Conservation (phyloP, 2,113 vertebrate genomes). For the Terrapene triunguis region DNA sequence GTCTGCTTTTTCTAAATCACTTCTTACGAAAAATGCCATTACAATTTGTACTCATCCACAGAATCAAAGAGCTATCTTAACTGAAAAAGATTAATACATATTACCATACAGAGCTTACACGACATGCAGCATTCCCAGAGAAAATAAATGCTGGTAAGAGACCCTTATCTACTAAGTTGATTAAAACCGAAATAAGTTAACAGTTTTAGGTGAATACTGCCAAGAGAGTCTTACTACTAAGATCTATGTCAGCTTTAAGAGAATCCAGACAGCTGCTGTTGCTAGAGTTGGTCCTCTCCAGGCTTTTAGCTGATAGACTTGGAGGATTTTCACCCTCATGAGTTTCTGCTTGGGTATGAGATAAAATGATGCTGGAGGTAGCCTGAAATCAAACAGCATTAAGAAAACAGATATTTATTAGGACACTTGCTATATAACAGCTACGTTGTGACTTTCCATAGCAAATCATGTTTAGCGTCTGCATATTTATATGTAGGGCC, state of each 20-base stretch:
- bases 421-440: neutral
- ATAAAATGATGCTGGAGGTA: neutral
- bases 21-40: neutral
- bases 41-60: neutral
- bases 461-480: neutral
- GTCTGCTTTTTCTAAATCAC: neutral
- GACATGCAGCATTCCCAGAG: neutral
- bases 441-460: neutral
- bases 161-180: neutral
- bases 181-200: neutral
- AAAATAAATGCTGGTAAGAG: accelerated
- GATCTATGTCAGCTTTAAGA: slow-evolving; percentile 83
- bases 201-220: neutral
- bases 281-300: slow-evolving; percentile 77
- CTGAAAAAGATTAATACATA: neutral
- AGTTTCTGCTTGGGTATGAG: slow-evolving; percentile 60
- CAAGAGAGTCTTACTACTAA: slow-evolving; percentile 78
- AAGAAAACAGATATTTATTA: neutral
- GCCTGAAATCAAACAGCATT: slow-evolving; percentile 47
- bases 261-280: slow-evolving; percentile 84
- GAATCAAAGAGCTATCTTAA: neutral
- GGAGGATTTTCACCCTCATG: slow-evolving; percentile 62
- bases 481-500: neutral
- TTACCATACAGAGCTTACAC: neutral
- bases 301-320: slow-evolving; percentile 66